Conservation (phyloP, 2,797 vertebrate genomes). For the Heterohyrax brucei region DNA sequence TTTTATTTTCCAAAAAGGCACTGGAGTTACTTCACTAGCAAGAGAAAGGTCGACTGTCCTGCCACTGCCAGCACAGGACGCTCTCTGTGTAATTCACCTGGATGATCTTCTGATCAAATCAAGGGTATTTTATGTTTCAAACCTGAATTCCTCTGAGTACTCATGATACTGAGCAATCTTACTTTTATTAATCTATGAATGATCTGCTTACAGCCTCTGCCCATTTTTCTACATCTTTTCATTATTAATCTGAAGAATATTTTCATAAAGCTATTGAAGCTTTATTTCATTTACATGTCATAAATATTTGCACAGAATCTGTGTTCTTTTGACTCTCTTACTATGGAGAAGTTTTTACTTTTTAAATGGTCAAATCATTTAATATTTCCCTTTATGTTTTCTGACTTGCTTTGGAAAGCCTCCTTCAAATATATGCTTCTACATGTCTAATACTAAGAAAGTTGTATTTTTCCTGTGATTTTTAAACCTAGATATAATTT, state of each 20-base stretch:
- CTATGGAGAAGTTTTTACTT: background rate
- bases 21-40: background rate
- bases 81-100: background rate
- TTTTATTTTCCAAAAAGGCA: background rate
- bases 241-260: slow-evolving; percentile 22
- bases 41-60: background rate
- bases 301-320: background rate
- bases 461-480: background rate
- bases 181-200: background rate
- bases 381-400: slow-evolving; percentile 10
- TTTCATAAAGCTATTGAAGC: background rate
- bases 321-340: background rate
- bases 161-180: background rate
- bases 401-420: slow-evolving; percentile 1
- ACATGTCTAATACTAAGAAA: background rate
- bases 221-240: background rate
- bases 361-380: slow-evolving; percentile 37
- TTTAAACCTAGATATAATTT: slow-evolving; percentile 7
- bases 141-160: background rate
- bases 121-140: background rate
- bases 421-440: background rate
- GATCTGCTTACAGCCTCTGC: background rate
- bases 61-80: background rate
- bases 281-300: background rate
- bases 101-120: background rate